Evolutionary conservation across 2,888 invertebrate species (phyloP).

Genomic region (Caenorhabditis imperialis): DNA sequence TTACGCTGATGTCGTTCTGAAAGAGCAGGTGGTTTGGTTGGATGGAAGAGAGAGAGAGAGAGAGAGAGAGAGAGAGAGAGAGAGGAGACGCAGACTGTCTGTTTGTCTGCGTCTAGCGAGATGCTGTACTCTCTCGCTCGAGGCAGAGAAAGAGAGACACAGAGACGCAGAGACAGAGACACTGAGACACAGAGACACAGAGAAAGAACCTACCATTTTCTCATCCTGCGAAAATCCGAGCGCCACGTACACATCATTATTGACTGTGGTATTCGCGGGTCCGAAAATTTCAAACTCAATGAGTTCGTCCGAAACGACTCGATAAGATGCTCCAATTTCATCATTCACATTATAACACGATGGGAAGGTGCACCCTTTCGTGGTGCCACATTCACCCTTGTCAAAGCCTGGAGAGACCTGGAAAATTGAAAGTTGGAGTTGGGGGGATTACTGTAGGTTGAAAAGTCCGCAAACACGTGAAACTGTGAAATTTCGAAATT

Average conservation of each 20-base stretch:
- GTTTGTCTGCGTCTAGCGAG: no score
- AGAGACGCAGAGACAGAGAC: no score
- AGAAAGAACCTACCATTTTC: constrained; percentile 43
- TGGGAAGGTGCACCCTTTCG: constrained; percentile 45
- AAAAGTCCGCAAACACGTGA: no score
- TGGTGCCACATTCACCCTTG: constrained; percentile 25
- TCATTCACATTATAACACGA: constrained; percentile 23
- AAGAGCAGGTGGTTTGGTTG: no score
- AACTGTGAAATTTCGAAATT: no score
- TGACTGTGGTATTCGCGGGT: constrained; percentile 22
- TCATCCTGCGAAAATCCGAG: constrained; percentile 67
- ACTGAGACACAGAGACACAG: not conserved
- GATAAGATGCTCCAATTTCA: constrained; percentile 36
- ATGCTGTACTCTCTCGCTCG: no score
- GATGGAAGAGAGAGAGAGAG: no score
- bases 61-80: no score
- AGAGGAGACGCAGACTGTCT: no score
- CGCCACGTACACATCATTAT: constrained; percentile 59
- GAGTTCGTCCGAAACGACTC: not conserved
- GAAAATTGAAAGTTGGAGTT: no score
- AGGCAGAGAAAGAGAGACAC: no score
- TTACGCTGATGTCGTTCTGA: constrained; percentile 46
- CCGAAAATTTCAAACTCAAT: constrained; percentile 51
- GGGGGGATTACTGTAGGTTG: no score
- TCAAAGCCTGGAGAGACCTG: constrained; percentile 38